Evolutionary conservation across 2,797 vertebrate genomes (phyloP), one percentile per base, ranked within the genome.

Genomic region (Urophycis tenuis): DNA sequence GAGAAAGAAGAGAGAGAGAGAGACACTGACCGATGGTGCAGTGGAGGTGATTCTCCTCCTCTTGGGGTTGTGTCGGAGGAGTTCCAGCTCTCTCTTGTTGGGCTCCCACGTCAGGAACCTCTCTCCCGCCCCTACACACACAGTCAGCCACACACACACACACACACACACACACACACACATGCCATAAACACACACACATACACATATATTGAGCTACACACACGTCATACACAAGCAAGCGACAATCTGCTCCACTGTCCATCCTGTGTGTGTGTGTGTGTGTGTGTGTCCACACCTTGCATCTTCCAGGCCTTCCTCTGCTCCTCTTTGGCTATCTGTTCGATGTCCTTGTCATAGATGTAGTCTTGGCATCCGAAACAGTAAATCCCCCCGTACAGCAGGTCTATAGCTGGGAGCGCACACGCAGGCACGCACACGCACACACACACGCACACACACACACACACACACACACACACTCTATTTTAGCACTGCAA

Each of bases 341-440:
- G 94, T 87, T 96, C 95, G 91, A 96, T 95, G 89, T 96, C 95
- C 93, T 94, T 96, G 91, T 96, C 95, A 76, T 96, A 96, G 88
- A 96, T 94, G 91, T 96, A 96, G 92, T 96, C 95, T 92, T 96
- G 95, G 92, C 95, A 96, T 90, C 94, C 89, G 89, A 96, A 96
- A 92, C 95, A 96, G 86, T 96, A 96, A 86, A 96, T 94, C 81
- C 94, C 95, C 78, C 95, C 95, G 81, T 96, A 95, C 86, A 94
- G 91, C 82, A 96, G 91, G 85, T 96, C 95, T 86, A 96, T 93
- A 2, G 60, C 60, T 67, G n/a, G 2, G 53, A 11, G 14, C 5
- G 39, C 5, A 12, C 5, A 41, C 39, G 14, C 19, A 60, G 17
- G 17, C 22, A 19, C 22, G 10, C n/a, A 10, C 22, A 60, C 53